phyloP scores from a whole-genome alignment of 2,888 invertebrate genomes.

The Pollenia labialis region DNA sequence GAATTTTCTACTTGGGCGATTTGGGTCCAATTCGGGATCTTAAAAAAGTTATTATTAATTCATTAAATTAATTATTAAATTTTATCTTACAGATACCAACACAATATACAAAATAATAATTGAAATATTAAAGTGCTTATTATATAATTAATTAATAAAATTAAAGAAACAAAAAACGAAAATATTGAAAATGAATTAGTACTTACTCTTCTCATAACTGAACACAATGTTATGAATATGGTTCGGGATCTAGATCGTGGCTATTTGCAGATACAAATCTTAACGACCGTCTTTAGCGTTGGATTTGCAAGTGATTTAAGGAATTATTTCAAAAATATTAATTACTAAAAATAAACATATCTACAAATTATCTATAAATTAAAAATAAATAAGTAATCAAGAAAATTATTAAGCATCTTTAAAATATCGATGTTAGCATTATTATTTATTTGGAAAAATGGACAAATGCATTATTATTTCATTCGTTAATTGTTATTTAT shows the following conservation, averaged over 20 bases:
- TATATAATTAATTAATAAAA: not conserved
- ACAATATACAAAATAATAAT: not conserved
- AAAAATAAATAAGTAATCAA: slow-evolving; percentile 6
- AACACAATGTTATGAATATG: slow-evolving; percentile 5
- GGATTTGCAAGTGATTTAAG: slow-evolving; percentile 40
- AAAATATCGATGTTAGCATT: too few species aligned
- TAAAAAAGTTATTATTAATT: not conserved
- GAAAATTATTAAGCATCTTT: not conserved
- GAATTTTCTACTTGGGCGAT: slow-evolving; percentile 89
- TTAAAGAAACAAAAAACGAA: not conserved
- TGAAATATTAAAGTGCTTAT: not conserved
- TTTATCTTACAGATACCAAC: not conserved
- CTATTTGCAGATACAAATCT: slow-evolving; percentile 33
- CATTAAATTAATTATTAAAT: not conserved
- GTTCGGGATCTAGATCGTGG: not conserved
- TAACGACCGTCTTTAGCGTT: slow-evolving; percentile 48
- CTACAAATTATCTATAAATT: slow-evolving; percentile 19
- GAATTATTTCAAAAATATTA: not conserved
- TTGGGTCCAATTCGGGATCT: slow-evolving; percentile 87
- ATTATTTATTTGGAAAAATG: too few species aligned
- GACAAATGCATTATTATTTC: too few species aligned
- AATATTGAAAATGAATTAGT: not conserved
- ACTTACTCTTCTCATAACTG: slow-evolving; percentile 50
- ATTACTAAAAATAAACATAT: not conserved
- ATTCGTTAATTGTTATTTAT: too few species aligned